Percentiles rank a stretch among this genome's conserved stretches.
Conservation (phyloP, 1,140 invertebrate genomes). For the Drosophila varians region DNA sequence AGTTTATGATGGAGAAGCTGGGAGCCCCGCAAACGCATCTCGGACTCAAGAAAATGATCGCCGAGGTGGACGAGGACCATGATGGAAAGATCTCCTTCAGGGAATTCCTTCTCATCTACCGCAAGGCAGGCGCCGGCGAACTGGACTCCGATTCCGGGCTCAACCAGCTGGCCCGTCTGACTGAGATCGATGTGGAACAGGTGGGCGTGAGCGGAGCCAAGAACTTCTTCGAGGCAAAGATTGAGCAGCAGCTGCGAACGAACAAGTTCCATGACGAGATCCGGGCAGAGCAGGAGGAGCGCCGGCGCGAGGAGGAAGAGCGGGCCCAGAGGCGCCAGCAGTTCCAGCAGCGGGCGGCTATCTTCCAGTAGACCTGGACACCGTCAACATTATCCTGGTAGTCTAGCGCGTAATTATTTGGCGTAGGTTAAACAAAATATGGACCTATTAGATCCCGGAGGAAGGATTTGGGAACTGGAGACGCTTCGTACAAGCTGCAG, state of each 20-base stretch:
- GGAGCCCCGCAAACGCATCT: conserved; percentile 97
- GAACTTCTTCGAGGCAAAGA: conserved; percentile 96
- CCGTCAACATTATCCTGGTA: conserved; percentile 26
- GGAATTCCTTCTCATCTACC: conserved; percentile 95
- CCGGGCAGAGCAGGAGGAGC: conserved; percentile 93
- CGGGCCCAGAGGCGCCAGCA: conserved; percentile 89
- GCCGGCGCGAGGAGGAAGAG: conserved; percentile 91
- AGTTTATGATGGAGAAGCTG: conserved; percentile 98
- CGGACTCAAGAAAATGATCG: conserved; percentile 96
- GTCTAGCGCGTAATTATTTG: conserved; percentile 63
- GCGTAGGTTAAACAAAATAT: conserved; percentile 72
- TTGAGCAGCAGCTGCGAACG: conserved; percentile 90
- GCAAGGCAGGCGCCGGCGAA: conserved; percentile 93
- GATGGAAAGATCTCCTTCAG: conserved; percentile 96
- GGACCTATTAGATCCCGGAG: conserved; percentile 27
- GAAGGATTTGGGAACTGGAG: conserved; percentile 7
- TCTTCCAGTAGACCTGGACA: conserved; percentile 86
- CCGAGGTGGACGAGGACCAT: conserved; percentile 95
- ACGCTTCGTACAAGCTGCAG: conserved; percentile 31
- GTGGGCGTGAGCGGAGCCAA: conserved; percentile 95
- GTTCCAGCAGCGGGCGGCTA: conserved; percentile 92
- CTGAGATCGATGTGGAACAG: conserved; percentile 94
- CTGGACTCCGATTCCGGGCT: conserved; percentile 91
- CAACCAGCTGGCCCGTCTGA: conserved; percentile 91
- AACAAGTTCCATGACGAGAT: conserved; percentile 96